Base-by-base conservation (phyloP, 2,888 invertebrate species). In the Rhingia rostrata region DNA sequence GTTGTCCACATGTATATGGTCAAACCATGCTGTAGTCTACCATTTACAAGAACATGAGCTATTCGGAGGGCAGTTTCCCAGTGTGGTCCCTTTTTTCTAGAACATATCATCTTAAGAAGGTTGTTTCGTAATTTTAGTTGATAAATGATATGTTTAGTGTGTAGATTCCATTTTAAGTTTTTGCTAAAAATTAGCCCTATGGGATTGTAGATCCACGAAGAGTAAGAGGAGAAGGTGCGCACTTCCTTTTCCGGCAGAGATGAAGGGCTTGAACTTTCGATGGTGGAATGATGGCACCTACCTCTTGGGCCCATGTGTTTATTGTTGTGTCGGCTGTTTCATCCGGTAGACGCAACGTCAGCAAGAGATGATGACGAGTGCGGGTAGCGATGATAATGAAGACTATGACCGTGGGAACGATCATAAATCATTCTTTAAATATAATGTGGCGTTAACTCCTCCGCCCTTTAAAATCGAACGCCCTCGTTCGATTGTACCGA, bases 1-100 rank as follows among this genome's bases (percentile, higher is more conserved):
- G 47, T 49, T 5, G 73, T 54, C 72, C 61, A 72, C 53, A 43
- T 61, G 6, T 45, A 72, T 2, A 3, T 30, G 4, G 72, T 73
- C 1, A 63, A 9, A 6, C 47, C 39, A 6, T 45, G 45, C 32
- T 51, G 60, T 9, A 63, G 12, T 9, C 14, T 14, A 0, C 53
- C 54, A 2, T 54, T 4, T 6, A 54, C 41, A 1, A 47, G 14
- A 5, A n/a, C 10, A 4, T 22, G 10, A 1, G 63, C 22, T 63
- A 63, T 35, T n/a, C 3, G 47, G 10, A 67, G 14, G 6, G 43
- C 41, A 3, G 66, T 66, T 5, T 53, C 41, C n/a, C 43, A 14
- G 33, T 66, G 43, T 0, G 66, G 33, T 12, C 56, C 35, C 35
- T 56, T 67, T 37, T 6, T 32, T 9, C 7, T 39, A 7, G 67